Percentiles rank a stretch among this genome's conserved stretches.
Conservation (phyloP, 2,888 invertebrate genomes). For the Acrocyrtus sp. region DNA sequence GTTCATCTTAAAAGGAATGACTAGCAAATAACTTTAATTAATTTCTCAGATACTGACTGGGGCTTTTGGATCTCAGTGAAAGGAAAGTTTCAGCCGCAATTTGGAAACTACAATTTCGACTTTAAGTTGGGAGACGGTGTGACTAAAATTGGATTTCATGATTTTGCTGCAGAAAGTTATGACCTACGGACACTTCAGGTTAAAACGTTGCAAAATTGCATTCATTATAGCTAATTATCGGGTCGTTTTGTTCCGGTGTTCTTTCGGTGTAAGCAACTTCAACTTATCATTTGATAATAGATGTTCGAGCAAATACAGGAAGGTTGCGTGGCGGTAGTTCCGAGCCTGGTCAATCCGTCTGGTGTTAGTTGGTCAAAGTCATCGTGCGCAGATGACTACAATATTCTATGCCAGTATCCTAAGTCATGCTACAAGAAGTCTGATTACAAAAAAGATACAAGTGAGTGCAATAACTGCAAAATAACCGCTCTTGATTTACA, state of each 20-base stretch:
- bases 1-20: too few relatives aligned
- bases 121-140: constrained; percentile 24
- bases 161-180: constrained; percentile 17
- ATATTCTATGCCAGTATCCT: constrained; percentile 32
- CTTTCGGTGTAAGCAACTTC: too few relatives aligned
- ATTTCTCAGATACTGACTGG: constrained; percentile 28
- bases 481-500: too few relatives aligned
- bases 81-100: constrained; percentile 16
- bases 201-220: not conserved
- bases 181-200: not conserved
- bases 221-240: too few relatives aligned
- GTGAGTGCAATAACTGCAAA: too few relatives aligned
- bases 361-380: constrained; percentile 25
- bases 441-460: constrained; percentile 34
- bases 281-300: too few relatives aligned
- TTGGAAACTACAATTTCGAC: constrained; percentile 21
- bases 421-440: constrained; percentile 33
- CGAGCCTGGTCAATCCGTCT: not conserved
- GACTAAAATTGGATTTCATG: constrained; percentile 26
- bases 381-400: not conserved
- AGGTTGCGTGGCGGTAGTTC: constrained; percentile 12
- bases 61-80: constrained; percentile 21
- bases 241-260: too few relatives aligned
- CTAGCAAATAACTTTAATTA: not conserved
- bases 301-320: not conserved